These are phyloP conservation scores for Brachionus rotundiformis DNA, from an alignment of 1,140 invertebrate genomes.

Conservation along the genomic window DNA sequence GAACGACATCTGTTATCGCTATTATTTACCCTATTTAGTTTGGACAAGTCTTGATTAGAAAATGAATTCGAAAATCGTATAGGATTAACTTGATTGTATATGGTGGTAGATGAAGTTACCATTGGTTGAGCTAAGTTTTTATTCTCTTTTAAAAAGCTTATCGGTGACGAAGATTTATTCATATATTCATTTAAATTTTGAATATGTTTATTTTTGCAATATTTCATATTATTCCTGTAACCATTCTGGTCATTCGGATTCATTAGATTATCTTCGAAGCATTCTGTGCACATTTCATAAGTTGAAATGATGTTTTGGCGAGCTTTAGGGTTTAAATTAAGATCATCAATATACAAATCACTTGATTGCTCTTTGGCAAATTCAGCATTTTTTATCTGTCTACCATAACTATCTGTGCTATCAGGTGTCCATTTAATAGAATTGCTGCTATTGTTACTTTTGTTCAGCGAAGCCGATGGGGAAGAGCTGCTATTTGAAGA, in stretches of 20 bases:
- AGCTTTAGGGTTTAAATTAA: background rate
- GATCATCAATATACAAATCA: slow-evolving; percentile 29
- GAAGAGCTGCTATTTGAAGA: slow-evolving; percentile 45
- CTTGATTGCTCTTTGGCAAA: background rate
- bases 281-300: slow-evolving; percentile 43
- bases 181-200: slow-evolving; percentile 3
- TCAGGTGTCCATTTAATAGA: slow-evolving; percentile 21
- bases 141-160: background rate
- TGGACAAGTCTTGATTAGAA: slow-evolving; percentile 41
- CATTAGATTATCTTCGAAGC: slow-evolving; percentile 28
- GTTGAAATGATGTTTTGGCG: slow-evolving; percentile 50
- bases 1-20: background rate
- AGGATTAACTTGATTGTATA: slow-evolving; percentile 26
- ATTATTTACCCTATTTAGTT: background rate
- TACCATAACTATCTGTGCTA: background rate
- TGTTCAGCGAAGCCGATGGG: slow-evolving; percentile 32
- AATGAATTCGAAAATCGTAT: background rate
- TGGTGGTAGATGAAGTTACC: background rate
- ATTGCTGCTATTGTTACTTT: slow-evolving; percentile 49
- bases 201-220: slow-evolving; percentile 24
- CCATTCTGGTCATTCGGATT: background rate
- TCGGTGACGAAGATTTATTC: slow-evolving; percentile 5
- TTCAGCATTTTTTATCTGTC: background rate
- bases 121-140: background rate
- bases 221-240: background rate